Evolutionary conservation across 2,888 invertebrate species (phyloP).

Genomic region (Netelia virgata): DNA sequence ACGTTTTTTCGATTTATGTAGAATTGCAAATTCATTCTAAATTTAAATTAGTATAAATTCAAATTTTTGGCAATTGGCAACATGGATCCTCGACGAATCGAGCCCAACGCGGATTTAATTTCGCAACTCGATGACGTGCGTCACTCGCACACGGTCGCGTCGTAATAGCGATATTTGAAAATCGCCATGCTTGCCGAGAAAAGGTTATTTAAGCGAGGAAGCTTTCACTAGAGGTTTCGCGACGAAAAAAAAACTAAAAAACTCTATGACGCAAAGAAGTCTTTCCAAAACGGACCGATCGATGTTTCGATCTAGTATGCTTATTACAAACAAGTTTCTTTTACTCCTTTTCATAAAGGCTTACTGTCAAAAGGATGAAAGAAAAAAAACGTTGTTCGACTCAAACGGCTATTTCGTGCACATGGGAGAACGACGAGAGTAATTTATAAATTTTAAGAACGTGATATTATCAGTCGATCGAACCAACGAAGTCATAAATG

Average conservation of each 20-base stretch:
- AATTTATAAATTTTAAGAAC: constrained; percentile 37
- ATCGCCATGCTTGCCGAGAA: constrained; percentile 68
- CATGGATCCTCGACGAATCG: neutral
- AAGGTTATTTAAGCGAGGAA: constrained; percentile 61
- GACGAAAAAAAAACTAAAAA: constrained; percentile 28
- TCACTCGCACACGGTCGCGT: constrained; percentile 38
- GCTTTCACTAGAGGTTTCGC: constrained; percentile 15
- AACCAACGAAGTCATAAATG: neutral
- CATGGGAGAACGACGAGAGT: constrained; percentile 70
- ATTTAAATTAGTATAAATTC: neutral
- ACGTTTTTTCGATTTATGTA: neutral
- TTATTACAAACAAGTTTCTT: neutral
- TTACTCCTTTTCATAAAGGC: constrained; percentile 34
- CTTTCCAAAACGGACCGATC: constrained; percentile 49
- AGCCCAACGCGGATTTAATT: constrained; percentile 17
- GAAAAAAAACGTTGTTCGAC: constrained; percentile 52
- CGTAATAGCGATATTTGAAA: constrained; percentile 71
- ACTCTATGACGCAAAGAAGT: constrained; percentile 9
- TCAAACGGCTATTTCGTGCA: constrained; percentile 68
- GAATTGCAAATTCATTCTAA: constrained; percentile 7
- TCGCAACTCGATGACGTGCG: constrained; percentile 42
- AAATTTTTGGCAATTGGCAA: constrained; percentile 32
- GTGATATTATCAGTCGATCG: constrained; percentile 34
- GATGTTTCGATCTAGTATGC: constrained; percentile 6
- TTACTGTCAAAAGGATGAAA: constrained; percentile 50